Evolutionary conservation across 2,797 vertebrate genomes (phyloP), one percentile per base, ranked within the genome.

Genomic region (Schizopygopsis pylzovi): DNA sequence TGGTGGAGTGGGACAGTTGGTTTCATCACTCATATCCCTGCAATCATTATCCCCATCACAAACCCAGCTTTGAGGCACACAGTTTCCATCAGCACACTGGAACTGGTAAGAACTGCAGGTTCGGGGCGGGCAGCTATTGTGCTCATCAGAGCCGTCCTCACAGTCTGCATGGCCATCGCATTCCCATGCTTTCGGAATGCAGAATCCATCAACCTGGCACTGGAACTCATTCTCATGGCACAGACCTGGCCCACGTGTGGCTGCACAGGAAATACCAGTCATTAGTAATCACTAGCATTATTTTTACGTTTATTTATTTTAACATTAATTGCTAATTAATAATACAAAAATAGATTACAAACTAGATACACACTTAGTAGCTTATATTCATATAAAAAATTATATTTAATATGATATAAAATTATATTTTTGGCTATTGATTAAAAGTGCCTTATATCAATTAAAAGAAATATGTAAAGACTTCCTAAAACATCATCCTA

Each of bases 41-140:
- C 98, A 99, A 90, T 99, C 98, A 2, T 98, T 97, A 61, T 98
- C 96, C 0, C 96, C 97, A 8, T 99, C 98, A 77, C 98, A 99
- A 89, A 97, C 49, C 97, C 97, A 99, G 0, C 88, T 87, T 37
- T 68, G 90, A 7, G 91, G 91, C 82, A 99, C 90, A 85, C 98
- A 99, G 87, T 96, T 92, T 89, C 97, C 97, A 79, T 98, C 99
- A 83, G 95, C 88, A 61, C 98, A 99, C 87, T 87, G 97, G 91
- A 98, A 98, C 75, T 94, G 91, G 61, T 90, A 91, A 0, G 96
- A 63, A 65, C 90, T 73, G 85, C 98, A 99, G 16, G 97, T 98
- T 87, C 93, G 91, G 13, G 95, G 89, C 0, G 92, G 93, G 87
- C 98, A 99, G 22, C 95, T 91, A 0, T 94, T 93, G 91, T 98